phyloP scores from a whole-genome alignment of 1,140 invertebrate genomes.

The Ericerus pela region DNA sequence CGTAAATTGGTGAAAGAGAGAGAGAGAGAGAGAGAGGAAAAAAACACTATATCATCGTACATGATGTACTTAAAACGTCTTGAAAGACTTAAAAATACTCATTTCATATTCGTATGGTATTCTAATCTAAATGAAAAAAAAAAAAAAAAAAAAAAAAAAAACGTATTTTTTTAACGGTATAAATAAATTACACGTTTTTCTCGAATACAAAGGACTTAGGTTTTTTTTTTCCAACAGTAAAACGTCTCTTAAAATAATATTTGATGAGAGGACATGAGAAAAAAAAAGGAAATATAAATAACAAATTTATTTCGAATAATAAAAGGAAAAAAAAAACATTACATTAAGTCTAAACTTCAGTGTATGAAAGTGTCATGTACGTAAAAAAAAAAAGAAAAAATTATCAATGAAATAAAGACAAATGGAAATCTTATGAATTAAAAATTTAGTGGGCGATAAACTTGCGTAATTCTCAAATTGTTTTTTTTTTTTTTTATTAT shows the following conservation, averaged over 20 bases:
- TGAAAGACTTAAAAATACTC: constrained; percentile 9
- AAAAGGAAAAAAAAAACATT: neutral
- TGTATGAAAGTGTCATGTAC: neutral
- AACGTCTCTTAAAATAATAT: constrained; percentile 9
- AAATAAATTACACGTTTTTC: constrained; percentile 1
- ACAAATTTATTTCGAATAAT: neutral
- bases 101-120: constrained; percentile 8
- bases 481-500: neutral
- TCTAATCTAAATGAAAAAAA: too few species aligned
- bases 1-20: constrained; percentile 2
- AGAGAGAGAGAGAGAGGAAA: too few species aligned
- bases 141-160: constrained; percentile 2
- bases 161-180: constrained; percentile 4
- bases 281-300: constrained; percentile 8
- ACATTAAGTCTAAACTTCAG: neutral
- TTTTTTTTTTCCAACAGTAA: too few species aligned
- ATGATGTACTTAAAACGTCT: constrained; percentile 6
- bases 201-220: too few species aligned
- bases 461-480: neutral
- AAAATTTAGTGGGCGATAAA: neutral
- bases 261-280: neutral
- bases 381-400: neutral
- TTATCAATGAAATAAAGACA: too few species aligned
- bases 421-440: neutral
- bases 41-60: constrained; percentile 2